These are phyloP conservation scores for Thamnophis elegans DNA, from an alignment of 2,797 vertebrate genomes.

Conservation along the genomic window DNA sequence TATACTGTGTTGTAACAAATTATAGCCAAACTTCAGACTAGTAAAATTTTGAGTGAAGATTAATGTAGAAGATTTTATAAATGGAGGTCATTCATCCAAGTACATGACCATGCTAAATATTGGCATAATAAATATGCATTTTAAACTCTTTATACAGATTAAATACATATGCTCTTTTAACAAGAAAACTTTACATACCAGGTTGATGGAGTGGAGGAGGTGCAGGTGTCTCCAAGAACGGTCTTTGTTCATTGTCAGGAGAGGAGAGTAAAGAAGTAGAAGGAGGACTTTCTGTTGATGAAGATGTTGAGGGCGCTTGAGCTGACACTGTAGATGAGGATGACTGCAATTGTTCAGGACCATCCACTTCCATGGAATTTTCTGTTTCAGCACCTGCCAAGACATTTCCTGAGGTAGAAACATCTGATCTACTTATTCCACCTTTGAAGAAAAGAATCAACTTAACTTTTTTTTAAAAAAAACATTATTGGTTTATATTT, in stretches of 20 bases:
- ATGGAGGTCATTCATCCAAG: conserved; percentile 5
- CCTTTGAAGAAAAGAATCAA: conserved; percentile 67
- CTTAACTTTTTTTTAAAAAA: conserved; percentile 36
- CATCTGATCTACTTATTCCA: conserved; percentile 78
- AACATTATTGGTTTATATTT: not conserved
- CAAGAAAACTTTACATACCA: conserved; percentile 60
- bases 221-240: conserved; percentile 63
- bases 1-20: conserved; percentile 31
- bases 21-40: conserved; percentile 6
- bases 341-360: conserved; percentile 70
- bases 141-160: not conserved
- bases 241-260: conserved; percentile 81
- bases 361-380: conserved; percentile 74
- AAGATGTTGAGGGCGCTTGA: conserved; percentile 77
- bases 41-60: not conserved
- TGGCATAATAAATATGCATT: not conserved
- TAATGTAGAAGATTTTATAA: conserved; percentile 7
- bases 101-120: not conserved
- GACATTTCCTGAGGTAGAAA: conserved; percentile 55
- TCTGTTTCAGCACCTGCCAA: conserved; percentile 71
- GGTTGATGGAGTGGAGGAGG: conserved; percentile 67
- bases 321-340: conserved; percentile 77
- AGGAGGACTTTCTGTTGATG: conserved; percentile 76
- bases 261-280: conserved; percentile 76
- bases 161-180: conserved; percentile 13